phyloP scores from a whole-genome alignment of 2,888 invertebrate genomes.

The Torymus tubicola region DNA sequence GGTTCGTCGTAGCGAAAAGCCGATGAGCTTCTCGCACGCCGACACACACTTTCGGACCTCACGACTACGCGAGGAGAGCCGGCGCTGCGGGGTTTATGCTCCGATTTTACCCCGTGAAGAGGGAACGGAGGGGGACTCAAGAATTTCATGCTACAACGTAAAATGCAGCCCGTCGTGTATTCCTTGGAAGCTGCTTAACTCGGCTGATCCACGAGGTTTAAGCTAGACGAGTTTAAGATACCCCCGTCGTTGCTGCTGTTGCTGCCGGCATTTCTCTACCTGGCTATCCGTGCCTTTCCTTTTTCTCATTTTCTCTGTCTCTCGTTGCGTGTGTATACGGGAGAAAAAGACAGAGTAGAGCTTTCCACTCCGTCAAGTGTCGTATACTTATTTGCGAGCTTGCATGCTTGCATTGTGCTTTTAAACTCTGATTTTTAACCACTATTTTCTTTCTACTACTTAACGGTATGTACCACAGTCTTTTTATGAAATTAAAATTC shows the following conservation, averaged over 20 bases:
- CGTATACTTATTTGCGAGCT: too few species aligned
- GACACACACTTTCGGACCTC: constrained; percentile 3
- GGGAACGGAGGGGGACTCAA: constrained; percentile 56
- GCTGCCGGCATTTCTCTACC: constrained; percentile 21
- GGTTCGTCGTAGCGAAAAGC: constrained; percentile 52
- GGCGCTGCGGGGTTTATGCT: neutral
- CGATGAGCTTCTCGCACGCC: constrained; percentile 49
- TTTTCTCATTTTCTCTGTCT: neutral
- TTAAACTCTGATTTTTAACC: too few species aligned
- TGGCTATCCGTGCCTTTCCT: constrained; percentile 18
- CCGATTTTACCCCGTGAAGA: constrained; percentile 55
- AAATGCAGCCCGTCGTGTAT: constrained; percentile 59
- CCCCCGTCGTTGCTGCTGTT: neutral
- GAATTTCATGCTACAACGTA: constrained; percentile 61
- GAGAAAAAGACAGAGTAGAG: too few species aligned
- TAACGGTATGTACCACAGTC: too few species aligned
- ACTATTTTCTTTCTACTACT: too few species aligned
- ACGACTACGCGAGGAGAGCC: neutral
- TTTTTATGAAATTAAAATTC: too few species aligned
- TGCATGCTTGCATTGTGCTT: too few species aligned
- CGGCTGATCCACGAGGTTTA: constrained; percentile 61
- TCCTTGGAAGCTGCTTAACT: constrained; percentile 65
- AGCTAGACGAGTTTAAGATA: constrained; percentile 61
- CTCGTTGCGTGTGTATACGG: neutral
- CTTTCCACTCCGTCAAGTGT: too few species aligned